phyloP scores from a whole-genome alignment of 2,113 vertebrate genomes.

The Tetrao urogallus region DNA sequence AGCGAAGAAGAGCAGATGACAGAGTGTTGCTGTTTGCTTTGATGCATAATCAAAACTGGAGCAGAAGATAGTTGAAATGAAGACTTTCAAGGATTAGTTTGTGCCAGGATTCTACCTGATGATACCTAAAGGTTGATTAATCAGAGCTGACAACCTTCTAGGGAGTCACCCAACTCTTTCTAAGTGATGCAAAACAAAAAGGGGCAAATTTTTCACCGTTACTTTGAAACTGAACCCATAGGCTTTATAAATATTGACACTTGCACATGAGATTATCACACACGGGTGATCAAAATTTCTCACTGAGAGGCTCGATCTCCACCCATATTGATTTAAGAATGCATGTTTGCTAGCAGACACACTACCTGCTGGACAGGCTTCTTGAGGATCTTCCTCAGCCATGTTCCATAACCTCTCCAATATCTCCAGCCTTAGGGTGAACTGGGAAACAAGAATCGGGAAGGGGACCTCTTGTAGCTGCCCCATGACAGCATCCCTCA shows the following conservation, averaged over 20 bases:
- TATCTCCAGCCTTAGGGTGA: neutral
- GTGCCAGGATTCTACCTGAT: neutral
- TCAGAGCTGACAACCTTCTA: neutral
- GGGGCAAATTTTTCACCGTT: neutral
- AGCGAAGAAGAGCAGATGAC: neutral
- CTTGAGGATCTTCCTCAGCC: neutral
- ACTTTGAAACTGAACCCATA: neutral
- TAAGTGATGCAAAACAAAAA: conserved; percentile 5
- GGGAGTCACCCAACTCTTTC: neutral
- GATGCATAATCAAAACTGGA: neutral
- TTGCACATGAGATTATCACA: neutral
- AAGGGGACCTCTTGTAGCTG: neutral
- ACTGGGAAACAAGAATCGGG: neutral
- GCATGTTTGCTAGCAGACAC: neutral
- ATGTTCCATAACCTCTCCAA: fast-evolving
- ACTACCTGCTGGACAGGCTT: neutral
- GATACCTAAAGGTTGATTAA: conserved; percentile 8
- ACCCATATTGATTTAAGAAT: neutral
- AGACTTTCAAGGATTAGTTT: neutral
- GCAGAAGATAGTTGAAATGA: neutral
- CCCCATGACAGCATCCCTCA: fast-evolving
- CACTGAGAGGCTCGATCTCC: neutral
- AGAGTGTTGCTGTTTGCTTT: neutral
- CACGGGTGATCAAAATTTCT: conserved; percentile 7
- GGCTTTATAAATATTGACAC: conserved; percentile 17